phyloP scores from a whole-genome alignment of 1,140 invertebrate genomes.

The Colletes latitarsis region DNA sequence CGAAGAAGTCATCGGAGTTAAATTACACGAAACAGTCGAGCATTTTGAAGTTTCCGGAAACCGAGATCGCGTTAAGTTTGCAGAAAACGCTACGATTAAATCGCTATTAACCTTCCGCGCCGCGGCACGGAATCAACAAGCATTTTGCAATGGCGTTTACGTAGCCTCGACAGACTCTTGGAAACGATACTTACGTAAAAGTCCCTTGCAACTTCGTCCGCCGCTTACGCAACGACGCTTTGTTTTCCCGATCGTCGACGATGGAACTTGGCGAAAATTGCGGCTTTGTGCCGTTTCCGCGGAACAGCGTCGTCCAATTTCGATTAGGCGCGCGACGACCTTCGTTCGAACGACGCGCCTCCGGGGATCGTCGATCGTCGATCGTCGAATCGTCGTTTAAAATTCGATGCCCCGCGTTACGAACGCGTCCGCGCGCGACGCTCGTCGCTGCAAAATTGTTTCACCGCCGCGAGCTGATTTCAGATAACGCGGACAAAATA shows the following conservation, averaged over 20 bases:
- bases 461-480: background rate
- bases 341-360: background rate
- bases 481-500: background rate
- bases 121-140: background rate
- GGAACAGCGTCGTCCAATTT: background rate
- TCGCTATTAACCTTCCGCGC: background rate
- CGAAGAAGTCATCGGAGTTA: too few relatives aligned
- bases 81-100: background rate
- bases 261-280: too few relatives aligned
- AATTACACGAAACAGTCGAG: too few relatives aligned
- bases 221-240: conserved; percentile 24
- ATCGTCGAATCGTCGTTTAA: too few relatives aligned
- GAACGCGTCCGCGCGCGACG: too few relatives aligned
- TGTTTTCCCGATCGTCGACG: background rate
- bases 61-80: too few relatives aligned
- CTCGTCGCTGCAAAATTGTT: too few relatives aligned
- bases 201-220: background rate
- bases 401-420: too few relatives aligned
- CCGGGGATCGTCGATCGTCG: background rate
- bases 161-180: background rate
- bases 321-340: background rate
- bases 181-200: conserved; percentile 37
- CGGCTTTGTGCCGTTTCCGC: too few relatives aligned
- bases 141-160: background rate
- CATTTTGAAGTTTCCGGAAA: too few relatives aligned